Evolutionary conservation across 2,888 invertebrate genomes (phyloP).

Genomic region (Agrenia bidenticulata): DNA sequence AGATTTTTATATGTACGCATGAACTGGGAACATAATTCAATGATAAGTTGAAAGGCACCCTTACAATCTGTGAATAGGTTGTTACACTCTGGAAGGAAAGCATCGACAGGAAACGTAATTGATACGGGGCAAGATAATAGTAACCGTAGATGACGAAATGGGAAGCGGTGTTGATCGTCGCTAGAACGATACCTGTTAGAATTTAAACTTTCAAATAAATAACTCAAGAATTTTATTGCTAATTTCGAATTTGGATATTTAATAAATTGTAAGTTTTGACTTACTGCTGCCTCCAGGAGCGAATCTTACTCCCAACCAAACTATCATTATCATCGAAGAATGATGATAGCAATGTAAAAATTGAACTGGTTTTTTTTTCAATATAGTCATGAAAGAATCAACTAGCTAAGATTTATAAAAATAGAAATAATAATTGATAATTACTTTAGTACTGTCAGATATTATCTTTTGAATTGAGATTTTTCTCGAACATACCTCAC

Average conservation of each 20-base stretch:
- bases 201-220: not conserved
- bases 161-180: conserved; percentile 9
- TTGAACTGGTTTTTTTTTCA: not conserved
- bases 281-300: conserved; percentile 13
- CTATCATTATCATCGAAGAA: conserved; percentile 7
- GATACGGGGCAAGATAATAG: not conserved
- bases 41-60: not conserved
- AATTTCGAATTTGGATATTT: not conserved
- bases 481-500: conserved; percentile 11
- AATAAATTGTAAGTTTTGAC: not conserved
- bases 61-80: conserved; percentile 11
- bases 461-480: not conserved
- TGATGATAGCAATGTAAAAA: conserved; percentile 14
- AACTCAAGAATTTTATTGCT: not conserved
- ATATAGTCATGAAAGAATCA: conserved; percentile 9
- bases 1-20: not conserved
- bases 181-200: conserved; percentile 7
- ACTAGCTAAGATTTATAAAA: not conserved
- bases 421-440: not conserved
- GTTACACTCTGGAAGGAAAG: not conserved
- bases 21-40: not conserved
- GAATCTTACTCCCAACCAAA: conserved; percentile 9
- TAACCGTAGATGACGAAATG: conserved; percentile 9
- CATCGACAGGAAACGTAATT: not conserved
- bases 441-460: not conserved